Base-by-base conservation (phyloP, 2,113 vertebrate genomes). In the Prionailurus bengalensis region DNA sequence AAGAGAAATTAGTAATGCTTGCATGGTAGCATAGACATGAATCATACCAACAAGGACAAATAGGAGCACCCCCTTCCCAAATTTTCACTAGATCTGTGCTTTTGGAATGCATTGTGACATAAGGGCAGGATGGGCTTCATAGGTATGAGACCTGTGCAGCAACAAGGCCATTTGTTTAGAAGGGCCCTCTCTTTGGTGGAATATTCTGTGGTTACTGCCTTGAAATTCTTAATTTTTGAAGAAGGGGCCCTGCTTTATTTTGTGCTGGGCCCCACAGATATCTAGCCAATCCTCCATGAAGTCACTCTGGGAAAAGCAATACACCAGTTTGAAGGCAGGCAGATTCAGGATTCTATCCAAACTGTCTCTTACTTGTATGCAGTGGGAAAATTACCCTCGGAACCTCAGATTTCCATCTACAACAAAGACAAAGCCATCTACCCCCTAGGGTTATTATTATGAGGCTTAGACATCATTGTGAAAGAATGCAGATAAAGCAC, bases 1-100 rank as follows among this genome's bases (percentile, higher is more conserved):
- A 91, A 97, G 48, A 93, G 66, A 91, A 89, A 79, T 94, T 48
- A 89, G 39, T 80, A 91, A 4, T 83, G 73, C 45, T 96, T 94
- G 53, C 68, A 36, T 42, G 31, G 55, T 58, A 85, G 27, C 48
- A 51, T 1, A 73, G 42, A 55, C 65, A 27, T 42, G n/a, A 85
- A n/a, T 91, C 39, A 45, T 17, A 65, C 73, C 84, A 66, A n/a
- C 70, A 61, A 31, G n/a, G 58, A 45, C 84, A 97, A 66, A 58
- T 14, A 58, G 86, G 83, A 63, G 89, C 7, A 15, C n/a, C 25
- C 1, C 10, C 36, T 23, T 23, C 53, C 29, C 42, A 29, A 19
- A 16, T 5, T 45, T 63, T n/a, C 16, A 7, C 73, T 55, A 27
- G 29, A 45, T 31, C 27, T 84, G 81, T 21, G 36, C 42, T 78